A percentile compares a stretch with the other conserved stretches of the same genome.
Evolutionary conservation across 37 sponge, comb jelly and placozoan species (phyloP).

Genomic region (Axinella damicornis): DNA sequence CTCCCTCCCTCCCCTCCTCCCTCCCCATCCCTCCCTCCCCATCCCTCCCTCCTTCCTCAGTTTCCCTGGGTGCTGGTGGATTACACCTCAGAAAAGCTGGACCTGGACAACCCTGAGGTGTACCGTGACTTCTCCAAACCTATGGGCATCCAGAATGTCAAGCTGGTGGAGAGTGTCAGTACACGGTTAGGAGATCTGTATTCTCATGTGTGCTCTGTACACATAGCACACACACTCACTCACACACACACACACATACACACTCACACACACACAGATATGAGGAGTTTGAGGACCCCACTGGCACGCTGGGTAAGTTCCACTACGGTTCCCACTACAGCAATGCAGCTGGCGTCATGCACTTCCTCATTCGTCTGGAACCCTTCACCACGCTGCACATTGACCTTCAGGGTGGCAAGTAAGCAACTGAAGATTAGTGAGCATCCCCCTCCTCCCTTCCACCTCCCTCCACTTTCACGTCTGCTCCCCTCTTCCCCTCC

Average conservation of each 20-base stretch:
- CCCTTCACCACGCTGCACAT: slow-evolving; percentile 95
- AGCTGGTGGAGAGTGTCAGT: slow-evolving; percentile 49
- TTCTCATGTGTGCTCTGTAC: not conserved
- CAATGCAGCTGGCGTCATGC: slow-evolving; percentile 96
- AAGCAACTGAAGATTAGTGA: not conserved
- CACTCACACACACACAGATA: slow-evolving; percentile 50
- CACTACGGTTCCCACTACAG: slow-evolving; percentile 98
- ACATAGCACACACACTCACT: no score
- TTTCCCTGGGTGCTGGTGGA: slow-evolving; percentile 97
- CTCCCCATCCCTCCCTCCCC: no score
- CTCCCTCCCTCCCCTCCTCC: no score
- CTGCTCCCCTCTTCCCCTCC: slow-evolving; percentile 1
- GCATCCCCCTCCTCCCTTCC: not conserved
- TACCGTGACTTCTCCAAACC: slow-evolving; percentile 92
- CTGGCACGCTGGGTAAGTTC: slow-evolving; percentile 68
- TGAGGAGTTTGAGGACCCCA: slow-evolving; percentile 88
- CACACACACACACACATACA: not conserved
- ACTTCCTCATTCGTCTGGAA: slow-evolving; percentile 94
- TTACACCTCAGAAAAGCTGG: slow-evolving; percentile 71
- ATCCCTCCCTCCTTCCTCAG: slow-evolving; percentile 21
- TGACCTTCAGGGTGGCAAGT: slow-evolving; percentile 91
- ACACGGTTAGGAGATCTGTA: slow-evolving; percentile 29
- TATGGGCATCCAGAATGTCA: slow-evolving; percentile 84
- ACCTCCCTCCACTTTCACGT: not conserved
- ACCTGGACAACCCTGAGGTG: slow-evolving; percentile 65